Conservation (phyloP, 2,888 invertebrate species). For the Athripsodes cinereus region DNA sequence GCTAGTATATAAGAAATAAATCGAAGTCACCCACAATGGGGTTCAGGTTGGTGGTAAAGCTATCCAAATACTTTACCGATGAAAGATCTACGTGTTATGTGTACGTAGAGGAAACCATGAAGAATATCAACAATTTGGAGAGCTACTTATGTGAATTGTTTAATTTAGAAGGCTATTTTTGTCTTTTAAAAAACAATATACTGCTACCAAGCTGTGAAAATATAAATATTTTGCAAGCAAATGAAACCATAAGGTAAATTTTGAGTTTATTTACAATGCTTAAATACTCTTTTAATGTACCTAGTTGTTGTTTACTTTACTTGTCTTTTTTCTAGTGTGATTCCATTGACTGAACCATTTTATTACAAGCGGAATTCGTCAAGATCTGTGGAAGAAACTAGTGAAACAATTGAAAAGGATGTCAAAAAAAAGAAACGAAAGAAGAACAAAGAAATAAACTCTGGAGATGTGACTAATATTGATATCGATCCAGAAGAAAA, state of each 20-base stretch:
- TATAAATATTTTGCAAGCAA: slow-evolving; percentile 29
- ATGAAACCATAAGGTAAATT: slow-evolving; percentile 17
- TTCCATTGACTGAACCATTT: slow-evolving; percentile 18
- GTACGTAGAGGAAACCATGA: slow-evolving; percentile 25
- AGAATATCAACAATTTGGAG: slow-evolving; percentile 32
- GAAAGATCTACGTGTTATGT: slow-evolving; percentile 18
- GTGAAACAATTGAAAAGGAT: slow-evolving; percentile 24
- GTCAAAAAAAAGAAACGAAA: slow-evolving; percentile 21
- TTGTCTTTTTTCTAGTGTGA: slow-evolving; percentile 26
- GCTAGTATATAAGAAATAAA: neutral
- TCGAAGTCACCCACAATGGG: slow-evolving; percentile 8
- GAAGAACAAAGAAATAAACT: slow-evolving; percentile 21
- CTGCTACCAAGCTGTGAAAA: slow-evolving; percentile 37
- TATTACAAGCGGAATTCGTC: slow-evolving; percentile 22
- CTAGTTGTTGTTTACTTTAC: neutral
- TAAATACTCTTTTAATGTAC: neutral
- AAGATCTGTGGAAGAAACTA: slow-evolving; percentile 9
- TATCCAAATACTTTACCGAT: slow-evolving; percentile 19
- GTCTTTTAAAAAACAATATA: slow-evolving; percentile 33
- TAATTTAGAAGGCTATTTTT: slow-evolving; percentile 34
- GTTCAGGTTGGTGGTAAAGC: slow-evolving; percentile 10
- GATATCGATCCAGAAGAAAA: slow-evolving; percentile 14
- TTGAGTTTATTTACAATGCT: neutral
- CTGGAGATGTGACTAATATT: slow-evolving; percentile 12
- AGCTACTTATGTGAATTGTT: slow-evolving; percentile 34